A percentile compares a stretch with the other conserved stretches of the same genome.
Evolutionary conservation across 2,113 vertebrate genomes (phyloP).

Genomic region (Fulmarus glacialis): DNA sequence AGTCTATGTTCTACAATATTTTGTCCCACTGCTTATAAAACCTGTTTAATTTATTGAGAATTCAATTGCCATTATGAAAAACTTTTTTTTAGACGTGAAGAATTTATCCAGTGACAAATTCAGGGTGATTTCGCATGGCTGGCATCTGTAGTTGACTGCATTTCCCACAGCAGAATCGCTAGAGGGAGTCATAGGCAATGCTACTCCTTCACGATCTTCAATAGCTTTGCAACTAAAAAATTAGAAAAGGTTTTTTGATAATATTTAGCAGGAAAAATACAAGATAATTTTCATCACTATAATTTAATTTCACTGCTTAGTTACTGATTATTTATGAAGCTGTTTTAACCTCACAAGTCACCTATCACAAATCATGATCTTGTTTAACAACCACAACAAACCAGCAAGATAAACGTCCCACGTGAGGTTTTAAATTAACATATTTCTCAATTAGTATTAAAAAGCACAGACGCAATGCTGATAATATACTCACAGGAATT

Average conservation of each 20-base stretch:
- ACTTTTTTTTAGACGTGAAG: not conserved
- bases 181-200: constrained; percentile 53
- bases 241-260: not conserved
- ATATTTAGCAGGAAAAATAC: not conserved
- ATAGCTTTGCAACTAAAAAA: not conserved
- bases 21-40: not conserved
- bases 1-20: not conserved
- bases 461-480: not conserved
- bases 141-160: not conserved
- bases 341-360: not conserved
- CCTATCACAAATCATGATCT: not conserved
- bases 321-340: not conserved
- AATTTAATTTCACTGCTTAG: not conserved
- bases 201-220: not conserved
- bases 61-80: not conserved
- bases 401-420: not conserved
- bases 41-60: not conserved
- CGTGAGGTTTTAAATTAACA: not conserved
- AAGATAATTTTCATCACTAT: not conserved
- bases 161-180: constrained; percentile 10
- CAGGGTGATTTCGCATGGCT: not conserved
- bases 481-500: not conserved
- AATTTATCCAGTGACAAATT: not conserved
- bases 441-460: not conserved
- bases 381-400: not conserved